These are phyloP conservation scores for Amniataba percoides DNA, from an alignment of 2,797 vertebrate genomes.

Conservation along the genomic window DNA sequence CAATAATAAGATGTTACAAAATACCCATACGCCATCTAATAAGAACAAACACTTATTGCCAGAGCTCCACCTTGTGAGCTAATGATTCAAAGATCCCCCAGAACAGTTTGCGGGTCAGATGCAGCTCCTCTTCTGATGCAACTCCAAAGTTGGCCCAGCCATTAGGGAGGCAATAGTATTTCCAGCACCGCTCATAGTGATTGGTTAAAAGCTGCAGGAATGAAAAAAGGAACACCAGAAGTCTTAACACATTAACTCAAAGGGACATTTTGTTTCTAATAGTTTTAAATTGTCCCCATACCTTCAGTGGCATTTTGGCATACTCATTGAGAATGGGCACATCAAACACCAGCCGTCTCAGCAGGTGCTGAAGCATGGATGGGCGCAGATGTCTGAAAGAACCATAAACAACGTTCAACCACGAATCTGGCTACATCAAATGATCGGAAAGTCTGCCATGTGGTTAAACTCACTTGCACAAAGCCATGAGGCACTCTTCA, in stretches of 20 bases:
- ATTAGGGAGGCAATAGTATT: conserved; percentile 96
- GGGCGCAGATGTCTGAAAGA: conserved; percentile 90
- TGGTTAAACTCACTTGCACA: conserved; percentile 88
- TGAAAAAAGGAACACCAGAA: neutral
- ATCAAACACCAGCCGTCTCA: conserved; percentile 95
- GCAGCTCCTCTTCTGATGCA: conserved; percentile 95
- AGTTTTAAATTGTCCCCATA: conserved; percentile 52
- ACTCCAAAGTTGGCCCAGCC: conserved; percentile 97
- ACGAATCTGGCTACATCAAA: neutral
- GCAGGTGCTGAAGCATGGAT: conserved; percentile 95
- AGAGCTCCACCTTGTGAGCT: conserved; percentile 89
- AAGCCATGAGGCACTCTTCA: conserved; percentile 95
- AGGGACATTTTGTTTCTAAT: neutral
- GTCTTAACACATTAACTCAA: neutral
- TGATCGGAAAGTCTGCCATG: neutral
- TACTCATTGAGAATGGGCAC: conserved; percentile 97
- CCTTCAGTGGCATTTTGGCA: conserved; percentile 96
- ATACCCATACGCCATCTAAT: neutral
- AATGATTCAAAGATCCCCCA: conserved; percentile 98
- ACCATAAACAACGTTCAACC: conserved; percentile 5
- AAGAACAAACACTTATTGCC: neutral
- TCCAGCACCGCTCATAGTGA: conserved; percentile 97
- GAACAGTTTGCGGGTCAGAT: conserved; percentile 95
- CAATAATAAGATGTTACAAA: conserved; percentile 22
- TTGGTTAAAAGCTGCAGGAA: conserved; percentile 91